A percentile compares a stretch with the other conserved stretches of the same genome.
Evolutionary conservation across 1,140 invertebrate species (phyloP).

Genomic region (Drosophila chauvacae): DNA sequence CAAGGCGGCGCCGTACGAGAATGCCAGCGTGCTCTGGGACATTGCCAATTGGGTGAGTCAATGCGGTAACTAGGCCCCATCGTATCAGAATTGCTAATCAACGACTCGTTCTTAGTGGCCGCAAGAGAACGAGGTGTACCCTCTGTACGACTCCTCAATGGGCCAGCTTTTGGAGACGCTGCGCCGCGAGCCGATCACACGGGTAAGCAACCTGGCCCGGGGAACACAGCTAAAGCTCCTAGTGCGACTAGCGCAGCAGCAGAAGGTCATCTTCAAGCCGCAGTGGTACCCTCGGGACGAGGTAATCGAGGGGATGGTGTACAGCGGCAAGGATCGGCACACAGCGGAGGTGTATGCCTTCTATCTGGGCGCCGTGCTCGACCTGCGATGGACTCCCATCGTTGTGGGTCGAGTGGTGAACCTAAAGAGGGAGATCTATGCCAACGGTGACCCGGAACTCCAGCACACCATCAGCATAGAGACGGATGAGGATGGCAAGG

Average conservation of each 20-base stretch:
- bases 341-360: conserved; percentile 98
- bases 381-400: conserved; percentile 91
- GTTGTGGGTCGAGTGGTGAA: conserved; percentile 91
- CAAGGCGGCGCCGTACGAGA: conserved; percentile 70
- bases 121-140: conserved; percentile 88
- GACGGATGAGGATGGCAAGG: conserved; percentile 84
- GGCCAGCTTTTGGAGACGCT: conserved; percentile 90
- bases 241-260: conserved; percentile 90
- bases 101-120: conserved; percentile 87
- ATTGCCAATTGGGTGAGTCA: conserved; percentile 83
- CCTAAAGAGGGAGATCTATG: conserved; percentile 89
- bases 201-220: conserved; percentile 90
- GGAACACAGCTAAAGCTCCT: conserved; percentile 96
- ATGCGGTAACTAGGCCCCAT: not conserved
- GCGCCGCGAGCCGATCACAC: conserved; percentile 88
- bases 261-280: conserved; percentile 95
- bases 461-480: conserved; percentile 85
- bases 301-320: conserved; percentile 92
- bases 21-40: conserved; percentile 82
- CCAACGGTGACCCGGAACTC: conserved; percentile 88
- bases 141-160: conserved; percentile 87
- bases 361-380: conserved; percentile 92
- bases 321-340: conserved; percentile 95
- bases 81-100: conserved; percentile 7
- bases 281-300: conserved; percentile 92